These are phyloP conservation scores for Oncorhynchus kisutch DNA, from an alignment of 2,113 vertebrate genomes.

Conservation along the genomic window DNA sequence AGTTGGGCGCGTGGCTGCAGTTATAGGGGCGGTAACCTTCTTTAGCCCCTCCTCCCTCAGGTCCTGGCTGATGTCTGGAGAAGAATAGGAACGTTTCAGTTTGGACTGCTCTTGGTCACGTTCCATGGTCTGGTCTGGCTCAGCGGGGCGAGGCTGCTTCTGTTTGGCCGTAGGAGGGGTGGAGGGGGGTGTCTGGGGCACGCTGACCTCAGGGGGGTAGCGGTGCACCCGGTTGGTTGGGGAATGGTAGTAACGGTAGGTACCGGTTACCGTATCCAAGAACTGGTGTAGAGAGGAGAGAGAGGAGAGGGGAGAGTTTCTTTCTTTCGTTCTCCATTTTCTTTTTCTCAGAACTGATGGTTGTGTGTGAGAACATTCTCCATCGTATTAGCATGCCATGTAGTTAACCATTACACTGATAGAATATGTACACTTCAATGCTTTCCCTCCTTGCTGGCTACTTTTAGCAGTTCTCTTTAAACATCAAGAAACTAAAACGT, in stretches of 20 bases:
- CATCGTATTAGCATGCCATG: no score
- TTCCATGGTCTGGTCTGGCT: slow-evolving; percentile 76
- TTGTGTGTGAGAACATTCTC: no score
- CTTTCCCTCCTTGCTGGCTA: background rate
- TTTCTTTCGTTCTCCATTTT: no score
- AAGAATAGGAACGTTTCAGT: slow-evolving; percentile 96
- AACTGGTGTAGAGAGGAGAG: slow-evolving; percentile 75
- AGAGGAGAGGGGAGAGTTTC: background rate
- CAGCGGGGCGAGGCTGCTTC: slow-evolving; percentile 70
- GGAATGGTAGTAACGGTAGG: slow-evolving; percentile 96
- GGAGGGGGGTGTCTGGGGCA: slow-evolving; percentile 83
- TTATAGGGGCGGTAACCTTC: slow-evolving; percentile 57
- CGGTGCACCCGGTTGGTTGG: slow-evolving; percentile 94
- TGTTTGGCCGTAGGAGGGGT: slow-evolving; percentile 85
- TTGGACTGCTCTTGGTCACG: slow-evolving; percentile 86
- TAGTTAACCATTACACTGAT: no score
- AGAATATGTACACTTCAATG: no score
- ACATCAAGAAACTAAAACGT: background rate
- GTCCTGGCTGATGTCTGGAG: slow-evolving; percentile 93
- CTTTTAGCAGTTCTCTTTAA: background rate
- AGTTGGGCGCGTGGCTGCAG: slow-evolving; percentile 68
- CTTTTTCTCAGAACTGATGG: no score
- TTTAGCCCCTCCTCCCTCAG: slow-evolving; percentile 85
- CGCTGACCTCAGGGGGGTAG: slow-evolving; percentile 93
- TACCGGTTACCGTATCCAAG: slow-evolving; percentile 91